These are phyloP conservation scores for Aphodius granarius DNA, from an alignment of 2,888 invertebrate species.

Conservation along the genomic window DNA sequence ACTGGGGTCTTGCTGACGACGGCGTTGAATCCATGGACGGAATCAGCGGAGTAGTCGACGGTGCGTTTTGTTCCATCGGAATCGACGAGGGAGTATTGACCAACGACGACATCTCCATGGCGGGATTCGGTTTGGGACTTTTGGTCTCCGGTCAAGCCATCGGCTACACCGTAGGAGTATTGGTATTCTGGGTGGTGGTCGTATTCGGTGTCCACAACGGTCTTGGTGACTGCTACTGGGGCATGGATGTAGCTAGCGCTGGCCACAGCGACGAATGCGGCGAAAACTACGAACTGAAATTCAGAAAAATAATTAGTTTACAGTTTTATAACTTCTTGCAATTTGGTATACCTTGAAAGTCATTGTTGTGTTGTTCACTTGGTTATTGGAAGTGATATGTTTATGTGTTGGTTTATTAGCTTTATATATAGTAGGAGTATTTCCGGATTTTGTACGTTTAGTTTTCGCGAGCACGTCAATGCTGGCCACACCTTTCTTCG, in stretches of 20 bases:
- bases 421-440: neutral
- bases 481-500: neutral
- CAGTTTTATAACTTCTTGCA: neutral
- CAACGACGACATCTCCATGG: constrained; percentile 64
- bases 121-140: constrained; percentile 66
- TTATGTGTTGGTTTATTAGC: neutral
- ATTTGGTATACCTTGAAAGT: neutral
- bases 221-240: constrained; percentile 14
- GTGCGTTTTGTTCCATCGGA: constrained; percentile 66
- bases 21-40: constrained; percentile 59
- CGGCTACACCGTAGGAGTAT: constrained; percentile 62
- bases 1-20: constrained; percentile 57
- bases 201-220: constrained; percentile 42
- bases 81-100: constrained; percentile 60
- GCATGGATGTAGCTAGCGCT: constrained; percentile 19
- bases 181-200: constrained; percentile 58
- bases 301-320: neutral
- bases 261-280: constrained; percentile 25
- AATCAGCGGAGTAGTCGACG: constrained; percentile 62
- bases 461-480: neutral
- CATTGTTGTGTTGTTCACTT: neutral
- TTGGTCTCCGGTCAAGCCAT: constrained; percentile 59
- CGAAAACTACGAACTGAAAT: constrained; percentile 23
- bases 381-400: neutral
- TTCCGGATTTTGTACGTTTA: neutral